Percentiles rank a stretch among this genome's conserved stretches.
These are phyloP conservation scores for Nipponia nippon DNA, from an alignment of 2,113 vertebrate species.

Conservation along the genomic window DNA sequence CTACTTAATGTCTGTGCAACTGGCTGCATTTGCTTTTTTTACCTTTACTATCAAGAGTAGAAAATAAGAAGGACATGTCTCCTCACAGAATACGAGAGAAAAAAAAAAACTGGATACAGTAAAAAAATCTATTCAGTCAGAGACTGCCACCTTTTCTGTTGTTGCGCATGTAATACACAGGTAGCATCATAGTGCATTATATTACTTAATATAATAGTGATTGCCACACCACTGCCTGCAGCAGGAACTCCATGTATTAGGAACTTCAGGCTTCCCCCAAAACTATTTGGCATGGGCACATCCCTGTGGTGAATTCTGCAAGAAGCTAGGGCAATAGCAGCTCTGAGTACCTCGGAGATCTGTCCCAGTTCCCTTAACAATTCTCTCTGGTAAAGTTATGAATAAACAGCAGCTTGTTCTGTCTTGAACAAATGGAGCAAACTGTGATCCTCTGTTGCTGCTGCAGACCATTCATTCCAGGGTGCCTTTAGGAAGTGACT, in stretches of 20 bases:
- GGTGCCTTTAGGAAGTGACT: background rate
- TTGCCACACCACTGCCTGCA: background rate
- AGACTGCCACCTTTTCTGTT: background rate
- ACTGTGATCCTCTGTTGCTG: background rate
- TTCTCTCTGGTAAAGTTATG: background rate
- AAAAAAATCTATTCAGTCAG: background rate
- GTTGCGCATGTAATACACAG: background rate
- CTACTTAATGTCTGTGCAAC: background rate
- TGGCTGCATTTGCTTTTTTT: background rate
- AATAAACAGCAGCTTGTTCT: background rate
- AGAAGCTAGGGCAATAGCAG: fast-evolving
- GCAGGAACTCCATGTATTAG: background rate
- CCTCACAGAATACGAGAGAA: background rate
- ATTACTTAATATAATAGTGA: background rate
- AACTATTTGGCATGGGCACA: background rate
- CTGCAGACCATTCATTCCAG: background rate
- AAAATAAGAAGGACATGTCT: background rate
- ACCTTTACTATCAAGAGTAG: background rate
- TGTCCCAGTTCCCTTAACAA: background rate
- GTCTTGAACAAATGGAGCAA: background rate
- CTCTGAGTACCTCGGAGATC: background rate
- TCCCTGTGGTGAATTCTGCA: background rate
- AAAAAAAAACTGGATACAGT: background rate
- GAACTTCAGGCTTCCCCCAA: background rate
- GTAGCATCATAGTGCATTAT: background rate